Conservation (phyloP, 2,888 invertebrate genomes). For the Linnaemya vulpina region DNA sequence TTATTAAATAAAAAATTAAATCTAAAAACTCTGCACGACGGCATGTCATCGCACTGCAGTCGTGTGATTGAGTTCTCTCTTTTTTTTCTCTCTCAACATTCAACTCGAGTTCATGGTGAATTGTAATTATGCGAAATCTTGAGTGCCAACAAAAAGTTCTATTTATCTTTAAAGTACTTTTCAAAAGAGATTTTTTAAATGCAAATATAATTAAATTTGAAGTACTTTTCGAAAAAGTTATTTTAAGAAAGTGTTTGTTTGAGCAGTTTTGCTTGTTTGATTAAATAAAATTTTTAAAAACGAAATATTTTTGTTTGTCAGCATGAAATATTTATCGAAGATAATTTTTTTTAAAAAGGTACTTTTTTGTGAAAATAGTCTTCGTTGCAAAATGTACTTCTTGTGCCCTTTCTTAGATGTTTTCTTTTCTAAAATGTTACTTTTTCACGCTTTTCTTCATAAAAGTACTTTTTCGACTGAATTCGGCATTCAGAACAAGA, state of each 20-base stretch:
- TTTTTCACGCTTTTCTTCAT: no score
- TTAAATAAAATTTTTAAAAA: no score
- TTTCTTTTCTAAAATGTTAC: no score
- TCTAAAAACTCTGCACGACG: not conserved
- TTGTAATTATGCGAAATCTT: not conserved
- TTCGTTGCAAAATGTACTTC: not conserved
- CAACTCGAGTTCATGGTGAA: not conserved
- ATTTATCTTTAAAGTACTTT: not conserved
- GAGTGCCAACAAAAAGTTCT: slow-evolving; percentile 9
- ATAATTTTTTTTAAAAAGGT: not conserved
- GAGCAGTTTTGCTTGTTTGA: no score
- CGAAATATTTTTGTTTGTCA: no score
- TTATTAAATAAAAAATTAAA: not conserved
- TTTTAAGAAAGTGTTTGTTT: no score
- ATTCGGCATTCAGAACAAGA: no score
- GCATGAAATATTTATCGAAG: not conserved
- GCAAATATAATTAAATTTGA: no score
- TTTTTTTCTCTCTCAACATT: slow-evolving; percentile 17
- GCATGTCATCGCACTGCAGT: slow-evolving; percentile 50
- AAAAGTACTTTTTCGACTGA: no score
- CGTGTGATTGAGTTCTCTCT: slow-evolving; percentile 20
- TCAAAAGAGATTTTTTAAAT: not conserved
- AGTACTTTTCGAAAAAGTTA: no score
- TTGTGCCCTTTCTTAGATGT: not conserved
- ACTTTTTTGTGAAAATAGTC: not conserved